Conservation (phyloP, 2,888 invertebrate genomes). For the Apotomis betuletana region DNA sequence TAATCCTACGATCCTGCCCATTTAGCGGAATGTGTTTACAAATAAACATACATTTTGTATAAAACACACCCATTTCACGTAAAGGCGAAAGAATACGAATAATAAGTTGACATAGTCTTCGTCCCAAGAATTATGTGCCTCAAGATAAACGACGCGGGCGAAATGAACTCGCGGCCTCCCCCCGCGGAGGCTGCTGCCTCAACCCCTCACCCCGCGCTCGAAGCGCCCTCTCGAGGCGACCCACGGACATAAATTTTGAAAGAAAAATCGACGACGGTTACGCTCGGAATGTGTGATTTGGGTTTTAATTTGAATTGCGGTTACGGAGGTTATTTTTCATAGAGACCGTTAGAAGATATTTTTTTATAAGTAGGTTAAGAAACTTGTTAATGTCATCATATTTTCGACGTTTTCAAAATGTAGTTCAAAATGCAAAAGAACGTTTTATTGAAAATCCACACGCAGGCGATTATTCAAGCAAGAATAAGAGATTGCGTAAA, state of each 20-base stretch:
- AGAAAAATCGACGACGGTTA: slow-evolving; percentile 82
- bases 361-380: slow-evolving; percentile 10
- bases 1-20: slow-evolving; percentile 20
- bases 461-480: slow-evolving; percentile 4
- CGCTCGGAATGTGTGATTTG: slow-evolving; percentile 80
- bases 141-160: slow-evolving; percentile 89
- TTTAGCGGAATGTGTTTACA: slow-evolving; percentile 26
- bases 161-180: slow-evolving; percentile 86
- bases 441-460: not conserved
- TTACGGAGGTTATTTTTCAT: slow-evolving; percentile 35
- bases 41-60: slow-evolving; percentile 50
- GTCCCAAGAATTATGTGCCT: slow-evolving; percentile 86
- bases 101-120: slow-evolving; percentile 85
- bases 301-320: slow-evolving; percentile 79
- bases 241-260: slow-evolving; percentile 78
- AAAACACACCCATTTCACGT: slow-evolving; percentile 78
- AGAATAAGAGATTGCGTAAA: slow-evolving; percentile 6
- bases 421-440: not conserved
- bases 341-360: slow-evolving; percentile 20
- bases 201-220: slow-evolving; percentile 43
- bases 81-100: slow-evolving; percentile 83
- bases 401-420: not conserved
- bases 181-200: slow-evolving; percentile 50
- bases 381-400: not conserved
- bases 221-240: slow-evolving; percentile 69